Conservation (phyloP, 1,140 invertebrate species). For the Aphidius ervi region DNA sequence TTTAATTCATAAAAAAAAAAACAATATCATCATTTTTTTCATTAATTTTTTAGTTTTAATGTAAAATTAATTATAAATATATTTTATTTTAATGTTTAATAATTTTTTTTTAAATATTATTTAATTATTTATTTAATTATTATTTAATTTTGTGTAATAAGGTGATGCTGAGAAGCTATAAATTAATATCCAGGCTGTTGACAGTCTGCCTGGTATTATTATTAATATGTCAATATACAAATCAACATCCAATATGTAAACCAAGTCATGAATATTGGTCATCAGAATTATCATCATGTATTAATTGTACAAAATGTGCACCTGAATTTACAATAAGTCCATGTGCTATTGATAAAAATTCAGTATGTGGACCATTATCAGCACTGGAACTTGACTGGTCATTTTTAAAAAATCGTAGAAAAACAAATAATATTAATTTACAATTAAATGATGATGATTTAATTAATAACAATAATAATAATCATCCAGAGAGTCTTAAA, state of each 20-base stretch:
- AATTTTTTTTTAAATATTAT: neutral
- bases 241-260: constrained; percentile 43
- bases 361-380: constrained; percentile 59
- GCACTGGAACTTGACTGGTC: constrained; percentile 58
- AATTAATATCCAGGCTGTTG: constrained; percentile 17
- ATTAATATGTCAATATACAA: constrained; percentile 17
- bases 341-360: constrained; percentile 62
- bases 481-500: no score
- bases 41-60: no score
- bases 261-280: constrained; percentile 58
- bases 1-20: no score
- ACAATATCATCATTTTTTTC: no score
- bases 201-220: constrained; percentile 23
- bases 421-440: constrained; percentile 23
- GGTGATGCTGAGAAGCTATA: constrained; percentile 25
- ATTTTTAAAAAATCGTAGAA: constrained; percentile 38
- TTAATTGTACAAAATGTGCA: constrained; percentile 62
- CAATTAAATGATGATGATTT: constrained; percentile 11
- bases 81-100: neutral
- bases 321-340: constrained; percentile 58
- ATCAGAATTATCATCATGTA: constrained; percentile 54
- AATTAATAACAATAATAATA: no score
- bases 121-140: neutral
- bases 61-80: no score
- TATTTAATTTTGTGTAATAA: neutral